Percentiles rank a stretch among this genome's conserved stretches.
These are phyloP conservation scores for Protaetia brevitarsis DNA, from an alignment of 1,140 invertebrate genomes.

Conservation along the genomic window DNA sequence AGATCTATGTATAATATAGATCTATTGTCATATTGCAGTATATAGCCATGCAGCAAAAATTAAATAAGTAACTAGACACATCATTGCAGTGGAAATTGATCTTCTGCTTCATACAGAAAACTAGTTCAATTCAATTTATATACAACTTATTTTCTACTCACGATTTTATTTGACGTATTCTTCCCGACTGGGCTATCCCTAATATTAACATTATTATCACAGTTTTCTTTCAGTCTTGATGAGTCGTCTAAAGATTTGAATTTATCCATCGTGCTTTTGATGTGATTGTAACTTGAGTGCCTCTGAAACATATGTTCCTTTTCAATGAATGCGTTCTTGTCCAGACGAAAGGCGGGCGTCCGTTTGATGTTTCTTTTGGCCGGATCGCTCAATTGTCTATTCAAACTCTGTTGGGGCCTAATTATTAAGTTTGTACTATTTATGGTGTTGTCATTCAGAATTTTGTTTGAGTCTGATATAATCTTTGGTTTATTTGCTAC, in stretches of 20 bases:
- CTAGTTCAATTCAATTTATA: neutral
- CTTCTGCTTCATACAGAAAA: neutral
- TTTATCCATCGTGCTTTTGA: slow-evolving; percentile 17
- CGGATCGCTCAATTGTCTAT: slow-evolving; percentile 58
- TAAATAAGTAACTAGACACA: too few relatives aligned
- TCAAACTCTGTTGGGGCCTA: slow-evolving; percentile 35
- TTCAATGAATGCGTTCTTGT: slow-evolving; percentile 48
- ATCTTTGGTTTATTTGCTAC: neutral
- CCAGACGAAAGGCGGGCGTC: slow-evolving; percentile 60
- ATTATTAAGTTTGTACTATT: slow-evolving; percentile 12
- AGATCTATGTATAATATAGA: too few relatives aligned
- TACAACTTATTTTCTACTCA: neutral
- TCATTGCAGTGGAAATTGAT: too few relatives aligned
- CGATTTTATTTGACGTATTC: neutral
- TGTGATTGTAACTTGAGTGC: slow-evolving; percentile 30
- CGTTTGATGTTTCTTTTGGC: slow-evolving; percentile 56
- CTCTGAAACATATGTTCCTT: slow-evolving; percentile 41
- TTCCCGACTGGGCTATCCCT: too few relatives aligned
- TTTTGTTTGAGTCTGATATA: neutral
- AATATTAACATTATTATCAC: slow-evolving; percentile 19
- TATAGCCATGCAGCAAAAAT: too few relatives aligned
- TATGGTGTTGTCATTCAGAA: neutral
- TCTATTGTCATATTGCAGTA: too few relatives aligned
- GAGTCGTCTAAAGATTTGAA: slow-evolving; percentile 17
- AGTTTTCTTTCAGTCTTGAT: slow-evolving; percentile 23